These are phyloP conservation scores for Sceloporus undulatus DNA, from an alignment of 2,113 vertebrate species.

Conservation along the genomic window DNA sequence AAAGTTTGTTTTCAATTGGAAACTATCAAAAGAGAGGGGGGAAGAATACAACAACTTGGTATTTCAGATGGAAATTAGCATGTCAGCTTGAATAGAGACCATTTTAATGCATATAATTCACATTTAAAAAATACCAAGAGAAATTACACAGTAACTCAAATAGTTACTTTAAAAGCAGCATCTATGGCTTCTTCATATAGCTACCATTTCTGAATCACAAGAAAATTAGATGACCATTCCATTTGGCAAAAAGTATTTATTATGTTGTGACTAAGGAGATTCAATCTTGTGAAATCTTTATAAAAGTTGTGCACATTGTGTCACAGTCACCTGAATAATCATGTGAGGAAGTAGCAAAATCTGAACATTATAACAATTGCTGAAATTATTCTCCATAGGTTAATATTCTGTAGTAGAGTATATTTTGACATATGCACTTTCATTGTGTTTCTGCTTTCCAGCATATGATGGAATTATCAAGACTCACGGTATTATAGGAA, in stretches of 20 bases:
- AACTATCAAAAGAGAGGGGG: conserved; percentile 19
- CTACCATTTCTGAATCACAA: conserved; percentile 78
- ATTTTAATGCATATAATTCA: conserved; percentile 41
- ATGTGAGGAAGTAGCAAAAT: conserved; percentile 79
- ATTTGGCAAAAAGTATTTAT: conserved; percentile 53
- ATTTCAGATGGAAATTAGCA: not conserved
- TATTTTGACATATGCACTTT: conserved; percentile 80
- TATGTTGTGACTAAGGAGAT: conserved; percentile 75
- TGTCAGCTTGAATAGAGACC: conserved; percentile 3
- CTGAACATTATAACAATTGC: conserved; percentile 76
- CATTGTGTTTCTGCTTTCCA: conserved; percentile 73
- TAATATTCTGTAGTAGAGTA: conserved; percentile 73
- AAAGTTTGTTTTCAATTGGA: conserved; percentile 19
- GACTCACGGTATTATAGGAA: conserved; percentile 78
- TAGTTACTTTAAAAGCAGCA: conserved; percentile 75
- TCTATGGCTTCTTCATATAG: conserved; percentile 77
- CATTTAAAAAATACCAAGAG: conserved; percentile 48
- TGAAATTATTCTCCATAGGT: conserved; percentile 78
- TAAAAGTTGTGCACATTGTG: conserved; percentile 78
- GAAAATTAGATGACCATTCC: conserved; percentile 74
- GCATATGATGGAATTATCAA: conserved; percentile 82
- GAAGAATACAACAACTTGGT: not conserved
- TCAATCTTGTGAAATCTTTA: conserved; percentile 82
- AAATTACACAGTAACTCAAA: conserved; percentile 71
- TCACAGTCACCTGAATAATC: conserved; percentile 78